Percentiles rank a stretch among this genome's conserved stretches.
Evolutionary conservation across 1,140 invertebrate genomes (phyloP).

Genomic region (Drosophila albomicans): DNA sequence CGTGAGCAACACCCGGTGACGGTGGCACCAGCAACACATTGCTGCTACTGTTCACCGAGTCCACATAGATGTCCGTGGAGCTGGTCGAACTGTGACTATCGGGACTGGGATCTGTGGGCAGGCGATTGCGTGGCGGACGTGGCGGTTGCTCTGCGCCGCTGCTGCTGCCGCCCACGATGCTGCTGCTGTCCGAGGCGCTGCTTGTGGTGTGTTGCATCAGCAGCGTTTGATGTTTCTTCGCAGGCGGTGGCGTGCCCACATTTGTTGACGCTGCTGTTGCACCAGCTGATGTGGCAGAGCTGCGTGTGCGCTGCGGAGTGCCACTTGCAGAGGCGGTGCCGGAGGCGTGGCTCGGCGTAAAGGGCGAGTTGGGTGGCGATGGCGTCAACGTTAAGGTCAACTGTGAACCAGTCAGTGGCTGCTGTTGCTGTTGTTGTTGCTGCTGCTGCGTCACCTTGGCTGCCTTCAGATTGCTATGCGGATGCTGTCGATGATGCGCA

Average conservation of each 20-base stretch:
- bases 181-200: conserved; percentile 61
- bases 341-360: conserved; percentile 85
- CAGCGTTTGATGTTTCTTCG: conserved; percentile 89
- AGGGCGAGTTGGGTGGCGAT: conserved; percentile 82
- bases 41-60: conserved; percentile 63
- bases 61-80: conserved; percentile 86
- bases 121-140: conserved; percentile 86
- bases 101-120: conserved; percentile 90
- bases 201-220: conserved; percentile 57
- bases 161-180: no score
- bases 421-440: conserved; percentile 49
- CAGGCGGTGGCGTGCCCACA: conserved; percentile 89
- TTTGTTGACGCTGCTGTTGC: conserved; percentile 30
- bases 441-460: conserved; percentile 25
- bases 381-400: conserved; percentile 78
- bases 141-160: conserved; percentile 41
- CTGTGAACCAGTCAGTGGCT: conserved; percentile 56
- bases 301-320: conserved; percentile 65
- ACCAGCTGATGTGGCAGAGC: conserved; percentile 26
- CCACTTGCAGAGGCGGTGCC: conserved; percentile 59
- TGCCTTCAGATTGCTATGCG: conserved; percentile 39
- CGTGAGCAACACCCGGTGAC: conserved; percentile 89
- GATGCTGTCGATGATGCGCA: conserved; percentile 61
- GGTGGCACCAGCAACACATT: conserved; percentile 89
- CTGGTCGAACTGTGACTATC: conserved; percentile 82